These are phyloP conservation scores for Thelaira solivaga DNA, from an alignment of 2,888 invertebrate species.

Conservation along the genomic window DNA sequence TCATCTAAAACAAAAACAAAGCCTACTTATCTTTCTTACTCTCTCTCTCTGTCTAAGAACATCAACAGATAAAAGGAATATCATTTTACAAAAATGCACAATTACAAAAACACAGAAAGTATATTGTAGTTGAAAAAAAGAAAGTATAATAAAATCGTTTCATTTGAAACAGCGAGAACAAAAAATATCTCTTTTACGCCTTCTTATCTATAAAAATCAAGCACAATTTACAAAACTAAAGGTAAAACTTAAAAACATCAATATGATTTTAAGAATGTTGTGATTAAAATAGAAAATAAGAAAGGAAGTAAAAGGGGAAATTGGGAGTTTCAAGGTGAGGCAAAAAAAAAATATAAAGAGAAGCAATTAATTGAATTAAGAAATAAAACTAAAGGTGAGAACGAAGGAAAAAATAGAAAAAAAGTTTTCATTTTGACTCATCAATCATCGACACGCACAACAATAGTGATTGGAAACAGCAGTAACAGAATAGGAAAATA, in stretches of 20 bases:
- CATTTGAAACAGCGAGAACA: constrained; percentile 29
- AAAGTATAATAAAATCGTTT: constrained; percentile 12
- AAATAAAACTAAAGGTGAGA: constrained; percentile 15
- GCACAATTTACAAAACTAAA: constrained; percentile 38
- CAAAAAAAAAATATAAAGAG: background rate
- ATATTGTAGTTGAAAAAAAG: background rate
- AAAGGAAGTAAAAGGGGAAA: constrained; percentile 18
- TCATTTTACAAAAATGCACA: constrained; percentile 54
- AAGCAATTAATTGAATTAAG: constrained; percentile 2
- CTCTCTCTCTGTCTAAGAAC: constrained; percentile 19
- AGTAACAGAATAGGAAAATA: background rate
- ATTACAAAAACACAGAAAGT: constrained; percentile 24
- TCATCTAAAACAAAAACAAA: constrained; percentile 34
- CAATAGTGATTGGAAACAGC: constrained; percentile 47
- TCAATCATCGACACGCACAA: constrained; percentile 62
- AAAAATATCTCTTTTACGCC: background rate
- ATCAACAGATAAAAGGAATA: constrained; percentile 18
- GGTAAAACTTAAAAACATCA: constrained; percentile 42
- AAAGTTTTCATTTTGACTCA: constrained; percentile 46
- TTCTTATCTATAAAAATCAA: constrained; percentile 33
- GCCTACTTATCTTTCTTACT: background rate
- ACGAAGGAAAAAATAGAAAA: background rate
- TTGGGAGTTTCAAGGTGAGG: background rate
- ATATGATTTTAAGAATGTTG: constrained; percentile 65
- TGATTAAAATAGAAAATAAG: constrained; percentile 45